phyloP scores from a whole-genome alignment of 2,888 invertebrate genomes.

The Lithophane semibrunnea region DNA sequence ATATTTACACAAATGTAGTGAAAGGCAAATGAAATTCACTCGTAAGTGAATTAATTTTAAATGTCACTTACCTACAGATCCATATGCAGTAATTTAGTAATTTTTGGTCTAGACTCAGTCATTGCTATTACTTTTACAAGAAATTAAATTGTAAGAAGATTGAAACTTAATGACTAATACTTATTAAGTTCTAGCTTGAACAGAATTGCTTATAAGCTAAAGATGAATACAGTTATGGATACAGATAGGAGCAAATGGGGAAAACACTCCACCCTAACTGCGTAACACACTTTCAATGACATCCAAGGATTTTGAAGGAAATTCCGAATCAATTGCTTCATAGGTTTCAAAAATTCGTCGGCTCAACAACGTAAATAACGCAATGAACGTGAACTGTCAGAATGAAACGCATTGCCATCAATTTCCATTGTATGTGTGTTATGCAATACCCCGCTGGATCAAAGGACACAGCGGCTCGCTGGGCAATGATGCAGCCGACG shows the following conservation, averaged over 20 bases:
- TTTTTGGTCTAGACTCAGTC: slow-evolving; percentile 3
- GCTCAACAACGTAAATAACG: neutral
- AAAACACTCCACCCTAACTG: neutral
- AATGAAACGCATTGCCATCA: neutral
- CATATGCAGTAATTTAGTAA: neutral
- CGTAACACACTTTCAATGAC: neutral
- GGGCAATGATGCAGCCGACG: no score
- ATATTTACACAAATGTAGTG: slow-evolving; percentile 43
- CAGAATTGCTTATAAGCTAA: neutral
- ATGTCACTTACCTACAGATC: slow-evolving; percentile 16
- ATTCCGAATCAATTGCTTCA: neutral
- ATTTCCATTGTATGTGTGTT: neutral
- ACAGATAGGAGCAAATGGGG: neutral
- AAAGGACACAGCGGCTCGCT: no score
- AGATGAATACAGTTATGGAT: neutral
- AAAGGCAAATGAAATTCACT: slow-evolving; percentile 39
- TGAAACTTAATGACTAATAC: neutral
- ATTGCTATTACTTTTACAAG: slow-evolving; percentile 25
- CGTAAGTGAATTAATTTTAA: slow-evolving; percentile 23
- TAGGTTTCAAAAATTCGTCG: neutral
- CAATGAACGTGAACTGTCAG: neutral
- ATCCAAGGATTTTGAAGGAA: no score
- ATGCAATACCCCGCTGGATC: neutral
- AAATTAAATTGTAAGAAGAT: neutral
- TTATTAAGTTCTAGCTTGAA: neutral